Evolutionary conservation across 2,888 invertebrate species (phyloP), one percentile per base, ranked within the genome.

Genomic region (Chorisops tibialis): DNA sequence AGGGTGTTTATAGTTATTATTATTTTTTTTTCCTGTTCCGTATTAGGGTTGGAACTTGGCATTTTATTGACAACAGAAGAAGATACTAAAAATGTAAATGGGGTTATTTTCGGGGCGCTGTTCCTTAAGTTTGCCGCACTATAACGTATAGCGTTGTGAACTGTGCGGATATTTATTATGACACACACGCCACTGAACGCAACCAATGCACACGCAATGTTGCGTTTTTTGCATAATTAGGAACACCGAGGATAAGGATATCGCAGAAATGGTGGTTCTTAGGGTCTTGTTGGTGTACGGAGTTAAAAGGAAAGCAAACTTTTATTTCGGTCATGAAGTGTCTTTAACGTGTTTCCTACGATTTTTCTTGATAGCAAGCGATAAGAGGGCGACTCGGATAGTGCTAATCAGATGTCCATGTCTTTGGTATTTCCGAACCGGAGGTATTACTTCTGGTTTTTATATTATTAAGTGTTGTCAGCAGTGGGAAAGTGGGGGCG

Each of bases 141-240:
- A 30, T 1, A 30, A 7, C 30, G 30, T 9, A 9, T 30, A 30
- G 7, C 9, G 30, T 30, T 7, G 30, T 30, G 30, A 30, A 9
- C 9, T 7, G 30, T 30, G 30, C 30, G 30, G 30, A 30, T 9
- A 30, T 30, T 30, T 30, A 30, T 30, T 30, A n/a, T 58, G 35
- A 12, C 12, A 22, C 30, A 48, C 59, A 59, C 59, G 59, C 59
- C 16, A 48, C 30, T 14, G 35, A 56, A 59, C 22, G 48, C 37
- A 59, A 59, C 45, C 39, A 45, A 59, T 59, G 59, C 59, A 59
- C 59, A 59, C 59, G 59, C 59, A 59, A 59, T 59, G 45, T 59
- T 59, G 59, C 59, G 59, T 59, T 59, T 50, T 59, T 59, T 59
- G 59, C 59, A 59, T 59, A 59, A 59, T 59, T 59, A 59, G 48